Evolutionary conservation across 2,797 vertebrate genomes (phyloP), one percentile per base, ranked within the genome.

Genomic region (Notamacropus eugenii): DNA sequence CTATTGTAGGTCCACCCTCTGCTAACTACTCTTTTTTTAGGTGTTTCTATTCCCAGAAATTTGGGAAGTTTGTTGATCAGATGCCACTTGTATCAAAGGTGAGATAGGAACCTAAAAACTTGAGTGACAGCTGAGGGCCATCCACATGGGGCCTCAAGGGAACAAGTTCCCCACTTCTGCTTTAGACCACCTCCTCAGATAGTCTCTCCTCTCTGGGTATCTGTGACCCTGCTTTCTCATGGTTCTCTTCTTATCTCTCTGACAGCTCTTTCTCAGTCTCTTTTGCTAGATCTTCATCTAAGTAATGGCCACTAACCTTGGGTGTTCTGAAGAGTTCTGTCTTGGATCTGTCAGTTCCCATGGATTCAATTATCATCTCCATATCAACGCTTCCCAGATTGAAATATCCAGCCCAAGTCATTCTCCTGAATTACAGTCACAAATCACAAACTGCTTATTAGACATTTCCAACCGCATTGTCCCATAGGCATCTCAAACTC

Each of bases 111-210:
- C 99, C 98, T 67, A 99, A 99, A 97, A 99, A 59, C 56, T 98
- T 99, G 29, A 96, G 98, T 34, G 99, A 99, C 91, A 99, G 99
- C 96, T 99, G 98, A 0, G 99, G 99, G 0, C 99, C 99, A 0
- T 98, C 99, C 0, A 90, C 94, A 16, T 22, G 55, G 0, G 55
- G 55, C 55, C 55, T 22, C 16, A 4, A 22, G 55, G 55, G 4
- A 19, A 22, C 55, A 55, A 22, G 22, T 55, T 22, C 55, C 55
- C 55, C 19, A 22, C 55, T 55, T 19, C 55, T 55, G 4, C 31
- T 34, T 1, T 13, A 62, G 59, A 62, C 34, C 34, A 74, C 8
- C 67, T 74, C 5, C n/a, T 74, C n/a, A 14, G 8, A 74, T 24
- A 40, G 22, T 74, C 67, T 40, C 16, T 40, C n/a, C 19, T 40